These are phyloP conservation scores for Coendou prehensilis DNA, from an alignment of 2,797 vertebrate genomes.

Conservation along the genomic window DNA sequence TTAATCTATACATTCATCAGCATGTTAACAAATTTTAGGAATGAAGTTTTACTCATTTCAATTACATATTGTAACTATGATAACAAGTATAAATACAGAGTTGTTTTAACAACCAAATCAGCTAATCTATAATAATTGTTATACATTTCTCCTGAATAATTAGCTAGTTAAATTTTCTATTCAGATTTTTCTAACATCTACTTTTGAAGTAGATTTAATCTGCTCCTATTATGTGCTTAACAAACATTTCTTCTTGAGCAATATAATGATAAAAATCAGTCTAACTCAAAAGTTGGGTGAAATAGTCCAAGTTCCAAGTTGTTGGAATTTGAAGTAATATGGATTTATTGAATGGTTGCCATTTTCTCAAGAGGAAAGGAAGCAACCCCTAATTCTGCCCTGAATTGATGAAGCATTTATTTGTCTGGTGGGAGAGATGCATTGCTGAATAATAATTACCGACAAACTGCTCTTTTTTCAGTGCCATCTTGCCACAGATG, in stretches of 20 bases:
- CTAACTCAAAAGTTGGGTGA: not conserved
- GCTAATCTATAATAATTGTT: not conserved
- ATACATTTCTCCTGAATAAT: constrained; percentile 7
- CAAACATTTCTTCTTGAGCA: not conserved
- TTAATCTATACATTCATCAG: not conserved
- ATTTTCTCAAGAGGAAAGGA: not conserved
- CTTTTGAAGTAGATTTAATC: not conserved
- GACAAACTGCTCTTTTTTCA: not conserved
- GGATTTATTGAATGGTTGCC: not conserved
- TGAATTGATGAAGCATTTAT: not conserved
- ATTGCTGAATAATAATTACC: not conserved
- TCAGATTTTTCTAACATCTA: not conserved
- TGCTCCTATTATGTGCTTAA: not conserved
- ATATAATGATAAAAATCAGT: constrained; percentile 5
- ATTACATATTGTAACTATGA: not conserved
- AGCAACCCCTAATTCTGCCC: not conserved
- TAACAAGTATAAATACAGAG: not conserved
- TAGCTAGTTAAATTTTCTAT: not conserved
- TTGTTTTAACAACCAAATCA: not conserved
- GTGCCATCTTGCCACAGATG: not conserved
- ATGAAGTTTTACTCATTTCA: not conserved
- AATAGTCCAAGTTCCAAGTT: not conserved
- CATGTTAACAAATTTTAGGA: not conserved
- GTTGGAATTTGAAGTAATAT: not conserved
- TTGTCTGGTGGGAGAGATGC: not conserved